Evolutionary conservation across 2,888 invertebrate species (phyloP), one percentile per base, ranked within the genome.

Genomic region (Timema cristinae): DNA sequence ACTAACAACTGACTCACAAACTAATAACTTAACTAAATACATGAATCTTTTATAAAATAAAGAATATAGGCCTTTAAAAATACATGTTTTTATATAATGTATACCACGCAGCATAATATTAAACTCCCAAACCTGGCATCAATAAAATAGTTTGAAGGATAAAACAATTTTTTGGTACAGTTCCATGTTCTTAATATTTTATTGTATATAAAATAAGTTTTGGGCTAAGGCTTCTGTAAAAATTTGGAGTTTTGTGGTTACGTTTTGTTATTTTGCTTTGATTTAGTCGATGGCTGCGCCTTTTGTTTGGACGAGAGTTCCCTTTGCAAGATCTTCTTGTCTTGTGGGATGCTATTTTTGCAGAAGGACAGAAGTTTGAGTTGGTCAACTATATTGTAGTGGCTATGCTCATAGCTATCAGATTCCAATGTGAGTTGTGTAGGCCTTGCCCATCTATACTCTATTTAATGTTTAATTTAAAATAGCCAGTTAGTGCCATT

Each of bases 291-390:
- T 94, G 94, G 94, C 83, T 94, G 50, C 86, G 94, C 7, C 82
- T 95, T 71, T 82, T 94, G 15, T 95, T 94, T 82, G 94, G 94
- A 0, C 86, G 94, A 5, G 94, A 94, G 82, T 94, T 94, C 82
- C 87, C 91, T 4, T 86, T 94, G 73, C 85, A 89, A 69, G 93
- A 94, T 78, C 82, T 94, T 67, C 85, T 94, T 1, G 86, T 89
- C 69, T 81, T 94, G 7, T 94, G 94, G 94, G 93, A 95, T 77
- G 92, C 92, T 71, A 87, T 94, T 75, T 92, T 94, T 83, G 88
- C 91, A 0, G 91, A 91, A 78, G 89, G 89, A 66, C 80, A 83
- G 75, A 82, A 81, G 70, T 85, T 86, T 75, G 82, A 83, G 72
- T 79, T 86, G 63, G 84, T 89, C 15, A 88, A 91, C 79, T 91